Base-by-base conservation (phyloP, 2,888 invertebrate species). In the Dioctria linearis region DNA sequence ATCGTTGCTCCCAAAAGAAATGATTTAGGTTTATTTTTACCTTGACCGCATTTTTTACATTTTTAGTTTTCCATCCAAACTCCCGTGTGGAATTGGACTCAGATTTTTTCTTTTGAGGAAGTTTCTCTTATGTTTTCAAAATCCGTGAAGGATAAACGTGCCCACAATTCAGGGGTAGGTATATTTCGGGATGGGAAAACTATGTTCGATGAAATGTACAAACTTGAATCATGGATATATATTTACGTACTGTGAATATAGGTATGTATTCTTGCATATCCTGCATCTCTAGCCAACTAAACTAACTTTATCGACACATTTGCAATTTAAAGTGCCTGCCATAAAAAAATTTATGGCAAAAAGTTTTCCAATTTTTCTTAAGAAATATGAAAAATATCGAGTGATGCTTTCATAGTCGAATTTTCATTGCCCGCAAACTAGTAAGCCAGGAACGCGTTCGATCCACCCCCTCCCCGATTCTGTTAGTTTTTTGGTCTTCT, bases 361-460 rank as follows among this genome's bases (percentile, higher is more conserved):
- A 82, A 82, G 78, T 82, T 82, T 80, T 82, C 82, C 82, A 82
- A 82, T 82, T 82, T 82, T 82, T 82, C 82, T 82, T 82, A 80
- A 75, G 79, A 78, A 80, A 80, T 82, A 82, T 80, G 82, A 76
- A 82, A 82, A 80, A 82, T 80, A 79, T 78, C 79, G 80, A 80
- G 75, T 78, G 80, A 82, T 82, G 82, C 80, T 73, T 73, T 73
- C 73, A 59, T 59, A 73, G 54, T 42, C 73, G 73, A 57, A 73
- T 40, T 57, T 73, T 57, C 63, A n/a, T 25, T 25, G 25, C 25
- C 25, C 25, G 25, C 25, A 25, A 25, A 25, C 25, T 25, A 25
- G 25, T 25, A 25, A 25, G 1, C 25, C 25, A 25, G 25, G 25
- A 25, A 25, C 25, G 25, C 25, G 25, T 25, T 6, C 39, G 42